Evolutionary conservation across 2,888 invertebrate genomes (phyloP).

Genomic region (Lapara coniferarum): DNA sequence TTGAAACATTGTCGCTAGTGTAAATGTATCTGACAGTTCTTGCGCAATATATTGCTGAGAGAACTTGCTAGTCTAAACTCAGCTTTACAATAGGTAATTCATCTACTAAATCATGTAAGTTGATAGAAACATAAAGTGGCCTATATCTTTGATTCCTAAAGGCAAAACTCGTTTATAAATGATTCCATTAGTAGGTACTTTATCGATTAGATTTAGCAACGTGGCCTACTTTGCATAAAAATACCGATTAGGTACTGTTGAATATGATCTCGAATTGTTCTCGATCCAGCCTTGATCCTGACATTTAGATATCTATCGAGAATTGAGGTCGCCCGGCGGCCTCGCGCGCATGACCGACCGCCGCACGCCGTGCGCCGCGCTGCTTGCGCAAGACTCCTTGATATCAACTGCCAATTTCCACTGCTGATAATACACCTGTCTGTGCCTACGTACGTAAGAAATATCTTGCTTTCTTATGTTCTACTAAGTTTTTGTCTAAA

Average conservation of each 20-base stretch:
- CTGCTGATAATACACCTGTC: constrained; percentile 11
- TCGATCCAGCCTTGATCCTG: constrained; percentile 69
- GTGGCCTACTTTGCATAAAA: background rate
- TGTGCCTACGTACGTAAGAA: background rate
- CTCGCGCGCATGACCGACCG: constrained; percentile 52
- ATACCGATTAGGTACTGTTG: constrained; percentile 23
- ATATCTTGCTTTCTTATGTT: too few species aligned
- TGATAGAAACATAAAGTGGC: too few species aligned
- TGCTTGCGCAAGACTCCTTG: constrained; percentile 52
- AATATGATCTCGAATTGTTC: constrained; percentile 42
- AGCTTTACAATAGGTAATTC: too few species aligned
- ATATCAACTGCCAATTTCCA: constrained; percentile 22
- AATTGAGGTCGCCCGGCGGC: constrained; percentile 66
- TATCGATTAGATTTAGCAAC: background rate
- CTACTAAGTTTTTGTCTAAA: too few species aligned
- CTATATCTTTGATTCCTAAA: too few species aligned
- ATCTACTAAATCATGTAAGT: too few species aligned
- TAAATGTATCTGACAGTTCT: too few species aligned
- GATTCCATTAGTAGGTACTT: too few species aligned
- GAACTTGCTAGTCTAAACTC: too few species aligned
- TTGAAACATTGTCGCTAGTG: too few species aligned
- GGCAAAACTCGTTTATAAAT: too few species aligned
- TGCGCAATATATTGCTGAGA: too few species aligned
- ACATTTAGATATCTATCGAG: constrained; percentile 60
- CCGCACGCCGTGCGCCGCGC: constrained; percentile 37